A percentile compares a stretch with the other conserved stretches of the same genome.
phyloP scores from a whole-genome alignment of 2,888 invertebrate genomes.

The Plusia festucae region DNA sequence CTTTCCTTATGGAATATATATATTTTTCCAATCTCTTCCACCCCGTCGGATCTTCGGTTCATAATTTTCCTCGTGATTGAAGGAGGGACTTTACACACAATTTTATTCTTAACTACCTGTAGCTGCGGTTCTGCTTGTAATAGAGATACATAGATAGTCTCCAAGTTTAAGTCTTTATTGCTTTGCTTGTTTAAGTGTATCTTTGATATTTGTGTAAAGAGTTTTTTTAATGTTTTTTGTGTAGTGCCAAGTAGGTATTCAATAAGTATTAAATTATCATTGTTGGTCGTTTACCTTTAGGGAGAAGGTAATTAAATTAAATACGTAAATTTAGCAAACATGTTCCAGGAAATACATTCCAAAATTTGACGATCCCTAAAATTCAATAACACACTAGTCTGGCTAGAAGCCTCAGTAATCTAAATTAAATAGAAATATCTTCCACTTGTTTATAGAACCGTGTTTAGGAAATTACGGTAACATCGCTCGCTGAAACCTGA shows the following conservation, averaged over 20 bases:
- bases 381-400: background rate
- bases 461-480: background rate
- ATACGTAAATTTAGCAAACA: background rate
- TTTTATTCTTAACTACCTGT: slow-evolving; percentile 11
- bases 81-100: slow-evolving; percentile 17
- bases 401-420: background rate
- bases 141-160: background rate
- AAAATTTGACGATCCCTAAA: background rate
- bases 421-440: slow-evolving; percentile 2
- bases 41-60: slow-evolving; percentile 22
- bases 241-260: too few relatives aligned
- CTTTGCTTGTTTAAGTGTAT: background rate
- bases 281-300: too few relatives aligned
- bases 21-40: slow-evolving; percentile 43
- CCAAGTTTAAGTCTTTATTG: background rate
- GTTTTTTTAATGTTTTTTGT: too few relatives aligned
- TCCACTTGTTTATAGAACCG: slow-evolving; percentile 5
- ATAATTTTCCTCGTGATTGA: slow-evolving; percentile 40
- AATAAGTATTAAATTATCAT: too few relatives aligned
- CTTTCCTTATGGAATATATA: slow-evolving; percentile 4
- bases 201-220: too few relatives aligned
- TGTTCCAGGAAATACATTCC: background rate
- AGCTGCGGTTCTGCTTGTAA: background rate
- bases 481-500: background rate
- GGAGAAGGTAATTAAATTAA: too few relatives aligned